Evolutionary conservation across 2,797 vertebrate genomes (phyloP), one percentile per base, ranked within the genome.

Genomic region (Brotogeris chrysoptera): DNA sequence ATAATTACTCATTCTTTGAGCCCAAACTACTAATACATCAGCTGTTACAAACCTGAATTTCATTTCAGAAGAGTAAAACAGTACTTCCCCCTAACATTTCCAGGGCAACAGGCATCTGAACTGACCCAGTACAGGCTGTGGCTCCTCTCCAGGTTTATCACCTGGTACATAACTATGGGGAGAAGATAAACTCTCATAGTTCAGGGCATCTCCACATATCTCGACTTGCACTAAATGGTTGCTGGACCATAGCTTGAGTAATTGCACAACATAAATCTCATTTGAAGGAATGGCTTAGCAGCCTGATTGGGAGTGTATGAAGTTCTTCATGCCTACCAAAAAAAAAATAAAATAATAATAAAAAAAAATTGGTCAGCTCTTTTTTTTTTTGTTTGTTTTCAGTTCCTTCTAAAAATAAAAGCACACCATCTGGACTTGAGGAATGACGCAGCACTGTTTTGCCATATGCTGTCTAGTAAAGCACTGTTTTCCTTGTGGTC

Each of bases 391-490:
- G 23, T 57, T 57, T 59, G 55, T 34, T 57, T 2, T 7, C 5
- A 9, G 38, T 74, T 91, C 49, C 57, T 72, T 74, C 85, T 83
- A 79, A 93, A 91, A 91, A 65, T 63, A 86, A 0, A 1, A 81
- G 82, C 59, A 34, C 38, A 83, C 90, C 93, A 95, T 91, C 93
- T 95, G 94, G 84, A n/a, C 80, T 69, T 0, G 16, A 61, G 57
- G 44, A 78, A 64, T 30, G 76, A 90, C 57, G 65, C 72, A 80
- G 76, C 94, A 72, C 44, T 32, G 82, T 39, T 88, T 65, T 39
- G 53, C 94, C 96, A 86, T 63, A 86, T 72, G 90, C 53, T 69
- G 49, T 53, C 92, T 90, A 32, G 74, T 34, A 38, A 59, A 0
- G 19, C 28, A 91, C 77, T 0, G 0, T 9, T 68, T 63, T 49